Base-by-base conservation (phyloP, 2,888 invertebrate genomes). In the Ditula angustiorana region DNA sequence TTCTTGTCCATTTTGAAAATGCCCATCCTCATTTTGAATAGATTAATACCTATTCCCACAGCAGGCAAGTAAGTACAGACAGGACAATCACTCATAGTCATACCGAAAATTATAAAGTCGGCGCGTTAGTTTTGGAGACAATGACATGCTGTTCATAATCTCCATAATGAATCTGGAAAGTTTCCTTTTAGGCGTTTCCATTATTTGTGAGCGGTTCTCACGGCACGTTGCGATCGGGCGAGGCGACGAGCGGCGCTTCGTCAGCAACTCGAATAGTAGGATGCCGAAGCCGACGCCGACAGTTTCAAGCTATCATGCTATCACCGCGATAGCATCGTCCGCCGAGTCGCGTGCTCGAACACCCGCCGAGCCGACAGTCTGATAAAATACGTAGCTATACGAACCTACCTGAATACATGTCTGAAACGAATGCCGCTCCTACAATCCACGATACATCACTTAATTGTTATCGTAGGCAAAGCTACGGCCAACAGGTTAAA, bases 281-380 rank as follows among this genome's bases (percentile, higher is more conserved):
- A 33, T 55, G 19, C 41, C 41, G 19, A 46, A 47, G 26, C 21
- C 52, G 35, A 58, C 52, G 30, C 19, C 28, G 53, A 16, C 16
- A 41, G 41, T 41, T 41, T 13, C 41, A 47, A 58, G 33, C 58
- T 52, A 53, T 64, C 35, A 44, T 46, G 75, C 70, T 81, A 82
- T 87, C 85, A 83, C 77, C 72, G 73, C 73, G 85, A 87, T 86
- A 86, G 80, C 71, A 80, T 81, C 81, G n/a, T n/a, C n/a, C n/a
- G 75, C 57, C 63, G 10, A 35, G 73, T 82, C 77, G 85, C 83
- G 83, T 83, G 83, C 76, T 78, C 71, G 69, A 75, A 69, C 70
- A 62, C 64, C 52, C 64, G 49, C 49, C 52, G 19, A 26, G 24
- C 66, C 71, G 73, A 67, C 68, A 60, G 71, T 46, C 74, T 79